Base-by-base conservation (phyloP, 2,888 invertebrate species). In the Notocelia uddmanniana region DNA sequence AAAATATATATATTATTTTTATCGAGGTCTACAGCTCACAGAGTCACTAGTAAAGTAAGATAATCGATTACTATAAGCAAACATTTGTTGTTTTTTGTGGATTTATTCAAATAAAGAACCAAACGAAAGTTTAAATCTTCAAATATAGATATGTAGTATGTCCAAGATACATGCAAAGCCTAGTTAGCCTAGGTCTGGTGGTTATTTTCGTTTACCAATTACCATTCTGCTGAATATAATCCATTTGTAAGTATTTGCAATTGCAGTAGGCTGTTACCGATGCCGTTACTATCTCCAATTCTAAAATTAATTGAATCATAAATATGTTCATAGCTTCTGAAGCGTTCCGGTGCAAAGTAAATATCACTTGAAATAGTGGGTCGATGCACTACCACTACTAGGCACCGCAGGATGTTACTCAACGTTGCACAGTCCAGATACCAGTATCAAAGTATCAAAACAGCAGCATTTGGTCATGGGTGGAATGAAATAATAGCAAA, bases 321-420 rank as follows among this genome's bases (percentile, higher is more conserved):
- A 72, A 67, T 54, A 54, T 45, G 52, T 9, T 55, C 67, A 68
- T 72, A 68, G 62, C 37, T 72, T 68, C 48, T 55, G 67, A 50
- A 62, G 26, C 62, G 45, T 66, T 58, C 66, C 67, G 71, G 45
- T 54, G 58, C 55, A 48, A 71, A 77, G 76, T 77, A 76, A 77
- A 77, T 83, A 83, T 77, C 75, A 81, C 76, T 81, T 77, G 76
- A 83, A 76, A 81, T 78, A 79, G 76, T 80, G 75, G 83, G 82
- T 85, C 84, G 80, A 80, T 80, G 85, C 78, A 83, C 83, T 80
- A 74, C 77, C 78, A 83, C 83, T 80, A 74, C 77, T 78, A 80
- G 77, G 76, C 80, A 82, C 76, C 75, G 76, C 84, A 76, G 76
- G 76, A 76, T 76, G 73, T 75, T 71, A 60, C 68, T 80, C 78